These are phyloP conservation scores for Ciconia boyciana DNA, from an alignment of 2,113 vertebrate species.

Conservation along the genomic window DNA sequence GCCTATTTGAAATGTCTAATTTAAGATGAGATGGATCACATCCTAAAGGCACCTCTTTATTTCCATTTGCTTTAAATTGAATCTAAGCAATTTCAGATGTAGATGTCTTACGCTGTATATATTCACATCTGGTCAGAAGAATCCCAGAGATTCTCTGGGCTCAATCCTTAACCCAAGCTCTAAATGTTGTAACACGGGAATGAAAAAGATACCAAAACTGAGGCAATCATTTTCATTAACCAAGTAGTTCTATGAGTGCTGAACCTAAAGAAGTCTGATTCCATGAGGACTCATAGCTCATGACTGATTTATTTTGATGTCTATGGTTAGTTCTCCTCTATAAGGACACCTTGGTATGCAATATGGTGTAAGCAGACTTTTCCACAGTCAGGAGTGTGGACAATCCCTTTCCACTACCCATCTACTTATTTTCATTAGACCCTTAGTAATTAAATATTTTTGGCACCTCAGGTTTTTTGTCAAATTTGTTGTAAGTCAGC, in stretches of 20 bases:
- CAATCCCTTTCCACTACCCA: background rate
- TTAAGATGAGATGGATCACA: background rate
- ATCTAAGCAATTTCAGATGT: background rate
- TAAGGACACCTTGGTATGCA: background rate
- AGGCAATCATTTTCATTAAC: background rate
- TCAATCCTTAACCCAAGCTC: background rate
- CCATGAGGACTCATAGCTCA: background rate
- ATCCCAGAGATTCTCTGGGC: background rate
- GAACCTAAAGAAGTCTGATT: background rate
- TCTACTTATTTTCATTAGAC: background rate
- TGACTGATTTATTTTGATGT: background rate
- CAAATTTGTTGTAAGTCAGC: background rate
- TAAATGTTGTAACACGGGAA: background rate
- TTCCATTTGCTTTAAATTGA: background rate
- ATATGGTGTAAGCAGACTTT: background rate
- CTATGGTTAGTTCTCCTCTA: background rate
- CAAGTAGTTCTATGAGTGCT: background rate
- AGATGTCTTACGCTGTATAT: background rate
- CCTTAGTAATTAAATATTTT: background rate
- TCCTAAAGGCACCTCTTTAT: background rate
- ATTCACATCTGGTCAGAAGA: background rate
- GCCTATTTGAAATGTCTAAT: background rate
- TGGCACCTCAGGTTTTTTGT: background rate
- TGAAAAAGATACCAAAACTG: background rate
- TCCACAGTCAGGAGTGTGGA: background rate